Base-by-base conservation (phyloP, 1,140 invertebrate species). In the Bombus sibiricus region DNA sequence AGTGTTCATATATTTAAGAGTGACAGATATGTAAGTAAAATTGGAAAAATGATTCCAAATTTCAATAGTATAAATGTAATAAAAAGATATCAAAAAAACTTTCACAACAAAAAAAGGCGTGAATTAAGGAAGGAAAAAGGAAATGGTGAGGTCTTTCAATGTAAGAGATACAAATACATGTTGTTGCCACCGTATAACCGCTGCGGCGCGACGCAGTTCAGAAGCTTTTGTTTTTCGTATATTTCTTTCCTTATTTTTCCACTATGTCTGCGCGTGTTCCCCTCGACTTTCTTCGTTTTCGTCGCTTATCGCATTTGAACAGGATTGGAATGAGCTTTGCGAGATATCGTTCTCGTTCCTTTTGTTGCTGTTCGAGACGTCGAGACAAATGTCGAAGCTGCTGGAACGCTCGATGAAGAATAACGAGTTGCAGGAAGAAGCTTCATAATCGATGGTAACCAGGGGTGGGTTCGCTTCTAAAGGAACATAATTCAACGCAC, bases 341-440 rank as follows among this genome's bases (percentile, higher is more conserved):
- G 39, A 22, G 28, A 64, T 15, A 43, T 37, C 39, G 10, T 41
- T 78, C n/a, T 32, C 2, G 5, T 43, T 78, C 34, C 76, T 64
- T 78, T 64, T 6, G 39, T 22, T 8, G 10, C 18, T 39, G 22
- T 71, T 41, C 37, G 12, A 28, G 28, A 41, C 25, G 10, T 28
- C 37, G 68, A 13, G 4, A 71, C 37, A 72, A 57, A 37, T 12
- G 74, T 12, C 37, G 6, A 75, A 75, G 13, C 25, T 28, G 74
- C 6, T 39, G 13, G 6, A 28, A 43, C 18, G 28, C n/a, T 34
- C 39, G 12, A 39, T 22, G 34, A 79, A 79, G 62, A 79, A 79
- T 64, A 66, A 79, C 32, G 62, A 66, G 62, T n/a, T n/a, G 77
- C 32, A 22, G 41, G 59, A 66, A 43, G 41, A 34, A 43, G 77